Base-by-base conservation (phyloP, 2,888 invertebrate species). In the Drosophila robusta region DNA sequence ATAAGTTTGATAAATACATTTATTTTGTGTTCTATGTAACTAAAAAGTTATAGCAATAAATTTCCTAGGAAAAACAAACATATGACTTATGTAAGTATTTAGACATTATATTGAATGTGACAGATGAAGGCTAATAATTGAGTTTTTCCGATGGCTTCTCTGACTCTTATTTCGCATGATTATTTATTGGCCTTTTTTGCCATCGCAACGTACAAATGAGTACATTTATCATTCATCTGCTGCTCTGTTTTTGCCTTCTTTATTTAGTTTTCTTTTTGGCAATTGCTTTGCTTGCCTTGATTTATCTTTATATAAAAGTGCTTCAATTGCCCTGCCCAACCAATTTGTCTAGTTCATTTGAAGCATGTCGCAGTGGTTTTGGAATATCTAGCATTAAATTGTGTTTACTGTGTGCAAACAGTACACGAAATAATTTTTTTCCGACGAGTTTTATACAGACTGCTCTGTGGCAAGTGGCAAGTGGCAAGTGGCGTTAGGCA, bases 331-430 rank as follows among this genome's bases (percentile, higher is more conserved):
- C 56, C 56, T 39, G 70, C 14, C 64, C 50, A 45, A 66, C 41
- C 70, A 84, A 72, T 84, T 84, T 87, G 76, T 69, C 57, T 70
- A 54, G 72, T 75, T 75, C 68, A 73, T 70, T 78, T 71, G 68
- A 71, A 67, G 66, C 44, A 69, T 68, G 70, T 68, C 50, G 55
- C 50, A 62, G 47, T 73, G 55, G 47, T 78, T 66, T 62, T 56
- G 22, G 24, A 50, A 56, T 51, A 34, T 32, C 55, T 18, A 11
- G 60, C 63, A 73, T 73, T 75, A 63, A 68, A 73, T 73, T 57
- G 73, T 29, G 50, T 68, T 56, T 58, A 55, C 62, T 60, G 16
- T 16, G 26, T 41, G 39, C 36, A 51, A 46, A 60, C 34, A 69
- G 18, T 38, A 14, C 47, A 72, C 55, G 49, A 58, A 72, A 67